Percentiles rank a stretch among this genome's conserved stretches.
Conservation (phyloP, 2,113 vertebrate genomes). For the Rhadina sibilatrix region DNA sequence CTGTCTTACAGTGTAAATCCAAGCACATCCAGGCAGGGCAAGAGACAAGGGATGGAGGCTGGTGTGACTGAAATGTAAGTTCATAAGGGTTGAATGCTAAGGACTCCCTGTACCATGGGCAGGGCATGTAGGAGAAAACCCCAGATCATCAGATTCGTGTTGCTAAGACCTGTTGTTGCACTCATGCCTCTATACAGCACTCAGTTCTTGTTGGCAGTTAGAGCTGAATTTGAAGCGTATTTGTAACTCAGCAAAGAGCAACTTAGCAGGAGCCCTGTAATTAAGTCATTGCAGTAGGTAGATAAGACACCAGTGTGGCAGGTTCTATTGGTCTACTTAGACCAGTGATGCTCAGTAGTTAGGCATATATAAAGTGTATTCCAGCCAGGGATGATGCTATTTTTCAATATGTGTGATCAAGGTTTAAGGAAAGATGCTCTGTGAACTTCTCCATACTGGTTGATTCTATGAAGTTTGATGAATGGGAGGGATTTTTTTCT, state of each 20-base stretch:
- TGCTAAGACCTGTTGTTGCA: neutral
- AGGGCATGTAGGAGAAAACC: neutral
- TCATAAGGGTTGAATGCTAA: neutral
- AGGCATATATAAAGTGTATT: neutral
- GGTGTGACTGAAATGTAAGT: neutral
- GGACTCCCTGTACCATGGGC: neutral
- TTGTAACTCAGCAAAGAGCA: neutral
- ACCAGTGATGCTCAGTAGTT: neutral
- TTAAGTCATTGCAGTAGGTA: neutral
- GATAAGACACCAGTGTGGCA: neutral
- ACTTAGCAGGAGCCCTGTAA: neutral
- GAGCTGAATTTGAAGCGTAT: neutral
- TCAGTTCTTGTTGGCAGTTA: rapidly evolving
- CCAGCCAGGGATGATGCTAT: neutral
- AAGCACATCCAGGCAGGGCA: neutral
- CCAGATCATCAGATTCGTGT: no score
- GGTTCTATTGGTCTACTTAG: neutral
- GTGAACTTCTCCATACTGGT: neutral
- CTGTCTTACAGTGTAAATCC: neutral
- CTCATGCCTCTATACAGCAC: neutral
- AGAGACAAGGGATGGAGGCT: neutral
- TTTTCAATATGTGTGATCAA: neutral
- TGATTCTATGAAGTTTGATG: neutral
- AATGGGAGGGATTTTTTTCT: neutral
- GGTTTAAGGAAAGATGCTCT: neutral